phyloP scores from a whole-genome alignment of 2,888 invertebrate genomes.

The Eristalis tenax region DNA sequence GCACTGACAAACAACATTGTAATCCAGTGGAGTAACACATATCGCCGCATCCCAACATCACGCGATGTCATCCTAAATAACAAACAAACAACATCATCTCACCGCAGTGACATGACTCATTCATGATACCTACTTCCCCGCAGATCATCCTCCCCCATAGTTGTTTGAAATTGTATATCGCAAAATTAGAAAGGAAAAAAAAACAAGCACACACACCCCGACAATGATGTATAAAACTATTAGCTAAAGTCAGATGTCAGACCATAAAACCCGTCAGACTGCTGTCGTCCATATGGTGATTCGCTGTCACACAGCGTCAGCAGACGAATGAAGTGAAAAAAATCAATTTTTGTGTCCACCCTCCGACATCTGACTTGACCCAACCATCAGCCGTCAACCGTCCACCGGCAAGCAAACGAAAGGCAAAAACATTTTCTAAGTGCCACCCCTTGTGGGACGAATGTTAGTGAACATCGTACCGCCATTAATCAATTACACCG shows the following conservation, averaged over 20 bases:
- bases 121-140: slow-evolving; percentile 18
- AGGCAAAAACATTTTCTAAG: slow-evolving; percentile 41
- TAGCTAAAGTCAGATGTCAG: slow-evolving; percentile 65
- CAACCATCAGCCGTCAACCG: not conserved
- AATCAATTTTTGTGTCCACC: slow-evolving; percentile 56
- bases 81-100: slow-evolving; percentile 62
- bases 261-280: slow-evolving; percentile 70
- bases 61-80: slow-evolving; percentile 56
- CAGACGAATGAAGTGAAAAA: slow-evolving; percentile 28
- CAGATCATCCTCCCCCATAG: slow-evolving; percentile 11
- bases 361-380: slow-evolving; percentile 34
- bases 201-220: slow-evolving; percentile 39
- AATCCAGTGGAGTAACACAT: slow-evolving; percentile 61
- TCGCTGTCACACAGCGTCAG: slow-evolving; percentile 55
- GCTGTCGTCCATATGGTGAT: slow-evolving; percentile 70
- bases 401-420: slow-evolving; percentile 10
- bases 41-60: slow-evolving; percentile 1
- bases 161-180: slow-evolving; percentile 10
- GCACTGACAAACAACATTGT: slow-evolving; percentile 58
- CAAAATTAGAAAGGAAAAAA: slow-evolving; percentile 7
- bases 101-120: slow-evolving; percentile 60
- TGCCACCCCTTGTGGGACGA: slow-evolving; percentile 55
- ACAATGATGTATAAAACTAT: slow-evolving; percentile 71
- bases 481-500: slow-evolving; percentile 79
- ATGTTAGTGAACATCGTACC: slow-evolving; percentile 64